A percentile compares a stretch with the other conserved stretches of the same genome.
These are phyloP conservation scores for Nomada ferruginata DNA, from an alignment of 2,888 invertebrate genomes.

Conservation along the genomic window DNA sequence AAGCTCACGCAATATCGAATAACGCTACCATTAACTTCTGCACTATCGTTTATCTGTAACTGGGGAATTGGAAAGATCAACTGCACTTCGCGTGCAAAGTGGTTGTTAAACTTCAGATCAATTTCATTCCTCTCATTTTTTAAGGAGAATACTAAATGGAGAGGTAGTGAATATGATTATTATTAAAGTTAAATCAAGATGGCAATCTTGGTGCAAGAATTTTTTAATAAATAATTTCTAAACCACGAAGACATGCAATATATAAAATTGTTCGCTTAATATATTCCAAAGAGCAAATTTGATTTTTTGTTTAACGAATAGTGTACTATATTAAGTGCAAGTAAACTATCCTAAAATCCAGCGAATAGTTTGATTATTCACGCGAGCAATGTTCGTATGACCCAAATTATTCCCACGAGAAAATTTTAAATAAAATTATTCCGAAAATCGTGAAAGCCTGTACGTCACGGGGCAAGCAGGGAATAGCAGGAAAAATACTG, in stretches of 20 bases:
- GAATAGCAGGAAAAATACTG: slow-evolving; percentile 43
- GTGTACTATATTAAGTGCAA: too few species aligned
- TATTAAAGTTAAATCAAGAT: too few species aligned
- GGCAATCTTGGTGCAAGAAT: too few species aligned
- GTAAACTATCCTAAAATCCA: too few species aligned
- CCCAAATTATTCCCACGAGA: neutral
- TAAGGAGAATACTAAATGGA: too few species aligned
- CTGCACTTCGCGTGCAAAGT: neutral
- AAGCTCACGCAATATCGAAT: slow-evolving; percentile 48
- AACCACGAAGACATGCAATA: too few species aligned
- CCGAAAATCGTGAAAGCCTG: neutral
- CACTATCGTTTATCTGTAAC: neutral
- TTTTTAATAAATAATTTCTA: too few species aligned
- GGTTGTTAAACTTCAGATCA: neutral
- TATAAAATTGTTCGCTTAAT: neutral
- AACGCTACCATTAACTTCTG: slow-evolving; percentile 31
- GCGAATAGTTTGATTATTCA: too few species aligned
- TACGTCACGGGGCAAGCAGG: neutral
- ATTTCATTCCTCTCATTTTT: neutral
- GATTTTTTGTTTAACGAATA: too few species aligned
- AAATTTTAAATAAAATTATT: slow-evolving; percentile 7
- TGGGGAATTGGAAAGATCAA: slow-evolving; percentile 21
- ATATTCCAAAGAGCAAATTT: too few species aligned
- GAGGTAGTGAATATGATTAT: too few species aligned
- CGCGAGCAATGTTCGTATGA: neutral